Evolutionary conservation across 2,888 invertebrate species (phyloP).

Genomic region (Drosophila prostipennis): DNA sequence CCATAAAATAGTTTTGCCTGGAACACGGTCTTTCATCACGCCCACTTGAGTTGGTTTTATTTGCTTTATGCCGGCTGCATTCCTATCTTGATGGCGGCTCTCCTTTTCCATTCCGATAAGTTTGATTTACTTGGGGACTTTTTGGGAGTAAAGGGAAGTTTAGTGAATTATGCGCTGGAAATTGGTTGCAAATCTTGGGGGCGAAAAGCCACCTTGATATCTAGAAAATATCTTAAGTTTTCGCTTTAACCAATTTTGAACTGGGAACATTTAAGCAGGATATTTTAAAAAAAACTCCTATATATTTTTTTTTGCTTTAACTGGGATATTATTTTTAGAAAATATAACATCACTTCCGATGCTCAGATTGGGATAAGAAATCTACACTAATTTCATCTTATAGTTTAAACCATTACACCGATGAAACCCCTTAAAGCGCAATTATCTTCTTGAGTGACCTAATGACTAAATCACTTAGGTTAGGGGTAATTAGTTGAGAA

Average conservation of each 20-base stretch:
- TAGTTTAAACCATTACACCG: neutral
- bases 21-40: slow-evolving; percentile 49
- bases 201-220: neutral
- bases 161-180: slow-evolving; percentile 41
- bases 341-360: too few relatives aligned
- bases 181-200: slow-evolving; percentile 14
- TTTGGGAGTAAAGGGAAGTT: slow-evolving; percentile 8
- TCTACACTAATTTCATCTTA: too few relatives aligned
- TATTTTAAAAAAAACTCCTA: neutral
- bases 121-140: slow-evolving; percentile 36
- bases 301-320: too few relatives aligned
- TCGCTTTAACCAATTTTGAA: neutral
- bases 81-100: slow-evolving; percentile 40
- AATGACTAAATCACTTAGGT: slow-evolving; percentile 23
- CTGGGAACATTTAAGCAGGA: too few relatives aligned
- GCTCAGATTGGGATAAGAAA: too few relatives aligned
- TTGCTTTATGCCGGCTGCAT: slow-evolving; percentile 33
- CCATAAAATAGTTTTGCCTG: slow-evolving; percentile 45
- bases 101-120: slow-evolving; percentile 35
- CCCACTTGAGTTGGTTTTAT: slow-evolving; percentile 44
- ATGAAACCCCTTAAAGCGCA: neutral
- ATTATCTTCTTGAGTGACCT: too few relatives aligned
- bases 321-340: too few relatives aligned
- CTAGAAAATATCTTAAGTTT: neutral
- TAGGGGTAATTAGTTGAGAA: slow-evolving; percentile 16